Conservation (phyloP, 2,888 invertebrate species). For the Eudasyphora cyanicolor region DNA sequence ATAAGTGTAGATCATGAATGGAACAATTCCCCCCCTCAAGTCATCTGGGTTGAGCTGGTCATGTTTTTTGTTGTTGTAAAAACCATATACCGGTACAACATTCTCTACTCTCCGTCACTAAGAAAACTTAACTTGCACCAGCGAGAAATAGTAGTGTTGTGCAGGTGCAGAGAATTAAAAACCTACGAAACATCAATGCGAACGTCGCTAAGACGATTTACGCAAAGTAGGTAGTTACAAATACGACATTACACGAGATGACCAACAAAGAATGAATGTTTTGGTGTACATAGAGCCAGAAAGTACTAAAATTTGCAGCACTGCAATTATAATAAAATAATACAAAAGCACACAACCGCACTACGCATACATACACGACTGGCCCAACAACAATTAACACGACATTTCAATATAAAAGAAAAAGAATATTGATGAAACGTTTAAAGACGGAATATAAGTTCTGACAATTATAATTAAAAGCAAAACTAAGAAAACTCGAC, state of each 20-base stretch:
- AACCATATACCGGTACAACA: no score
- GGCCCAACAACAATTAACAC: background rate
- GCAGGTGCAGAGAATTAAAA: no score
- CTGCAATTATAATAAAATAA: constrained; percentile 33
- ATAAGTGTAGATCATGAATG: no score
- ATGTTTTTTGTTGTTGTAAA: no score
- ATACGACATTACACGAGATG: background rate
- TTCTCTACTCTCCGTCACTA: no score
- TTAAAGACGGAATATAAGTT: constrained; percentile 1
- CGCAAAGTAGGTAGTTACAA: background rate
- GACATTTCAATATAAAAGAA: background rate
- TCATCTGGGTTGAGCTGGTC: background rate
- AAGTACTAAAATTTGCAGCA: constrained; percentile 47
- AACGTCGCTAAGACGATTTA: no score
- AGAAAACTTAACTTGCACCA: no score
- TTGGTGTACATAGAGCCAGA: constrained; percentile 20
- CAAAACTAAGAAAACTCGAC: constrained; percentile 40
- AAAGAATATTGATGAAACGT: background rate
- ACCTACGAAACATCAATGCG: no score
- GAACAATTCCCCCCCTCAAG: no score
- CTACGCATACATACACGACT: background rate
- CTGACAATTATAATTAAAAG: background rate
- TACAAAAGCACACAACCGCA: background rate
- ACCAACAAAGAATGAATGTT: constrained; percentile 17
- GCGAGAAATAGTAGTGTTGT: no score